Evolutionary conservation across 2,113 vertebrate genomes (phyloP), one percentile per base, ranked within the genome.

Genomic region (Sinocyclocheilus anophthalmus): DNA sequence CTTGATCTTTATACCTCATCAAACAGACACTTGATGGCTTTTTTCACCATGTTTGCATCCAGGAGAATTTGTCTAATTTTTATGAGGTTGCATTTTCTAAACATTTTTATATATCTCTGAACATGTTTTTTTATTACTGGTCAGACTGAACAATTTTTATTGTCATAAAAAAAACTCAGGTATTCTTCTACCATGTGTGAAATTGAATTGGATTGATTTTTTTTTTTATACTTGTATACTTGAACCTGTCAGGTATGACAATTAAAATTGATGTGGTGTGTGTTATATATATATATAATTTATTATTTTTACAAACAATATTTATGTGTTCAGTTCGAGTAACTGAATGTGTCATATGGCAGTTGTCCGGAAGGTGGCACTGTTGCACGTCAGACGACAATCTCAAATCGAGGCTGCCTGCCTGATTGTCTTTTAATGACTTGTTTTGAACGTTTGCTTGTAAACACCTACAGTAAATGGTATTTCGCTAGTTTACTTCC

Each of bases 91-190:
- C 42, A 14, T 30, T 67, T 81, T 84, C 72, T 80, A 24, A 75
- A 37, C n/a, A 18, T 30, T 65, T 61, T 42, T 65, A 53, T 10
- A 78, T 26, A 42, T 72, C 4, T 55, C 73, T 72, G 20, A 18
- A 45, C 3, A 79, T 55, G 53, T 53, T 13, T 88, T 80, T 86
- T 84, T 69, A 61, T 42, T 39, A 75, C 53, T 88, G 20, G 45
- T 53, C 26, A 77, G 26, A 82, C 81, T 81, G n/a, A 63, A 70
- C 18, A 16, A 11, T 65, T 76, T 16, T 22, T 83, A 39, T 76
- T 72, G 65, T 55, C 13, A 65, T 53, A 73, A 48, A 73, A 37
- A 39, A 57, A 65, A 76, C 88, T 89, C 88, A 75, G 86, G 86
- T 83, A 85, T 75, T 83, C 69, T 76, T 45, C 26, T 77, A 16